Base-by-base conservation (phyloP, 2,113 vertebrate genomes). In the Scortum barcoo region DNA sequence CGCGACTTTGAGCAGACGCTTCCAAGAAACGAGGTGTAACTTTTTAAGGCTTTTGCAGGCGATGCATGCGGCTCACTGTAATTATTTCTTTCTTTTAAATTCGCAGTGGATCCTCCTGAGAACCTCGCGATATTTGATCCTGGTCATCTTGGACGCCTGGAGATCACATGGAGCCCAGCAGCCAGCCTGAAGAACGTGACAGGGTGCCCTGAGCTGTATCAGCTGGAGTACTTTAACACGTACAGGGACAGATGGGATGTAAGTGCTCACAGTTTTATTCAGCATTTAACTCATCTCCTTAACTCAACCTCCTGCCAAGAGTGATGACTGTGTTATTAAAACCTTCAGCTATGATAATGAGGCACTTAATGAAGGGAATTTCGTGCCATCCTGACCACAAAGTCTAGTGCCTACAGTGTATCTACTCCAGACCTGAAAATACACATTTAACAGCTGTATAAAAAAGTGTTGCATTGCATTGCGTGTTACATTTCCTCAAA, bases 91-190 rank as follows among this genome's bases (percentile, higher is more conserved):
- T 48, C 72, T 40, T 36, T n/a, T n/a, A n/a, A n/a, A n/a, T 38
- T 84, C 87, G 46, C 57, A 98, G 97, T 96, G 81, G 93, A 94
- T 74, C 95, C 97, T 42, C 97, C 98, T 8, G 89, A 69, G 33
- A 80, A 96, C 72, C 78, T 99, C 24, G 76, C 36, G 56, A 93
- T 99, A 62, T 68, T 78, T 0, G 97, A 99, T 76, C 95, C 91
- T 2, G 97, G 97, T 2, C 94, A 95, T 60, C 89, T 99, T 65
- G 98, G 97, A 22, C 65, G 91, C 17, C 92, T 99, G 0, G 89
- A 93, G 36, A 85, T 99, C 1, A 84, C 91, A 38, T 99, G 98
- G 98, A 89, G 93, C 16, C 91, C 88, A 10, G 96, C 97, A 0
- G 3, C 82, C 30, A 84, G 79, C 0, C 10, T 90, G 16, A 78